Evolutionary conservation across 2,888 invertebrate genomes (phyloP), one percentile per base, ranked within the genome.

Genomic region (Cremastobaeus sp.): DNA sequence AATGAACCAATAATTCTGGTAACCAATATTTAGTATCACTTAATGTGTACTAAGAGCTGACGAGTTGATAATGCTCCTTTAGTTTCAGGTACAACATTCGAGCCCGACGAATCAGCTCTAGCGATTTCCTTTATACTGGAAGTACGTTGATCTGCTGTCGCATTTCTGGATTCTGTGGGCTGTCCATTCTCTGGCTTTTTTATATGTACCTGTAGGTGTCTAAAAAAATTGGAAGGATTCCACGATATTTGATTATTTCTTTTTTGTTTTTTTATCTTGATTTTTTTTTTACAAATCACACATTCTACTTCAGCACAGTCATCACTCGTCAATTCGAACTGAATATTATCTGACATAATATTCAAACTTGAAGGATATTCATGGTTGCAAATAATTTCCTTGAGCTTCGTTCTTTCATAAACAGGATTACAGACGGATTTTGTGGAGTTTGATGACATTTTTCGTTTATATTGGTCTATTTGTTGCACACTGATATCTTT

Each of bases 191-290:
- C 8, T 32, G 4, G 32, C 32, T 2, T n/a, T 2, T 4, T n/a
- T 32, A n/a, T 8, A n/a, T 32, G 32, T 8, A 39, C 6, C 8
- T 39, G 8, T 39, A 15, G 1, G n/a, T 39, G 39, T 17, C 39
- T 14, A 39, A 15, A 39, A 39, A 39, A 39, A 39, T 39, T 39
- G n/a, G 39, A 14, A 3, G n/a, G 6, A n/a, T 39, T 39, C 17
- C 39, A 15, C 6, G 1, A 14, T 5, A 17, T 15, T 39, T 15
- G 15, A 15, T 15, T 1, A 5, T 6, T 15, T 39, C 6, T 9
- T 6, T 2, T 1, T 5, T 39, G 39, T 17, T 39, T 39, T 39
- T 15, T 39, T 1, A 17, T n/a, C 17, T 39, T 14, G n/a, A 39
- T 39, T 17, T 14, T 39, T 3, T 39, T 39, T 15, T 1, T 8